These are phyloP conservation scores for Echinarachnius parma DNA, from an alignment of 53 echinoderm and acorn worm species.

Conservation along the genomic window DNA sequence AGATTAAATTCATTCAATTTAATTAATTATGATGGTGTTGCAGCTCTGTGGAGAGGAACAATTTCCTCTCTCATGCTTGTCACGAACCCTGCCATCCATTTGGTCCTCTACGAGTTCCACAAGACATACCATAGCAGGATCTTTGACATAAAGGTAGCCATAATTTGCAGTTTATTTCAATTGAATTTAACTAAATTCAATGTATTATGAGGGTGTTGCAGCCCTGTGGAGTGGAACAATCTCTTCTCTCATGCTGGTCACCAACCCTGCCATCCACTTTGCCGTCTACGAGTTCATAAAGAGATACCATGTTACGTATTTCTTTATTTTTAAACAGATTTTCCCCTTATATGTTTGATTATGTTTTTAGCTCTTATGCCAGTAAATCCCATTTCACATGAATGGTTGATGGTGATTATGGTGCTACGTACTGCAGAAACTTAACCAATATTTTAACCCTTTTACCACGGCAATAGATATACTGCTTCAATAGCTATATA, in stretches of 20 bases:
- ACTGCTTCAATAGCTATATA: no score
- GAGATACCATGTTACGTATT: conserved; percentile 60
- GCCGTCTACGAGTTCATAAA: conserved; percentile 83
- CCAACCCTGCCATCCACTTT: conserved; percentile 94
- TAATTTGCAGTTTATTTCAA: no score
- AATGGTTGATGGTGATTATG: no score
- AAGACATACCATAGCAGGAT: conserved; percentile 61
- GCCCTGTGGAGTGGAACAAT: conserved; percentile 91
- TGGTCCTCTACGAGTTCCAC: conserved; percentile 77
- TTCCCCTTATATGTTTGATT: no score
- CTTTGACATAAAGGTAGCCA: conserved; percentile 43
- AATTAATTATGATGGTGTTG: conserved; percentile 63
- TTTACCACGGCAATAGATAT: no score
- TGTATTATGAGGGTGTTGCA: conserved; percentile 62
- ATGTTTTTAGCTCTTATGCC: no score
- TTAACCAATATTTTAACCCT: no score
- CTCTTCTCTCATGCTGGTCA: conserved; percentile 74
- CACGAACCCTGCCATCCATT: conserved; percentile 91
- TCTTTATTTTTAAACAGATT: no score
- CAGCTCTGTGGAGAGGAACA: conserved; percentile 85
- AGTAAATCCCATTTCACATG: no score
- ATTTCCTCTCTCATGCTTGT: conserved; percentile 75
- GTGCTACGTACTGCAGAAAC: no score
- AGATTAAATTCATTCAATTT: no score
- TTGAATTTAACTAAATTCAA: no score